These are phyloP conservation scores for Dyspetes luteomarginatus DNA, from an alignment of 2,888 invertebrate species.

Conservation along the genomic window DNA sequence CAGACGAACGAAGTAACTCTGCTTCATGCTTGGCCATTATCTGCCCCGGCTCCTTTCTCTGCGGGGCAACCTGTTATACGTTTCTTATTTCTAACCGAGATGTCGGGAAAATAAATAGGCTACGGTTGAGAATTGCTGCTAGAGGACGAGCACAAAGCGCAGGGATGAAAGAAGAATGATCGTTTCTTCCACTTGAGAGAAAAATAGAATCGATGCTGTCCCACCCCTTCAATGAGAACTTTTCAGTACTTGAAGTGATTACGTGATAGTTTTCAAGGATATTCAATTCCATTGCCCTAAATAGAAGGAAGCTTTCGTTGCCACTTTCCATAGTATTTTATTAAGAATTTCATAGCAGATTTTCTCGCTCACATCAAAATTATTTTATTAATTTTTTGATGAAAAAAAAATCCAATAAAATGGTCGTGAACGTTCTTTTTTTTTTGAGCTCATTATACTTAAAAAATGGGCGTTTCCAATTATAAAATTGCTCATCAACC, in stretches of 20 bases:
- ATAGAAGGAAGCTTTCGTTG: neutral
- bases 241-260: constrained; percentile 22
- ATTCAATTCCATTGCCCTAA: constrained; percentile 6
- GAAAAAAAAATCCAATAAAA: too few relatives aligned
- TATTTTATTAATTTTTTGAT: too few relatives aligned
- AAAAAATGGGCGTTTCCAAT: neutral
- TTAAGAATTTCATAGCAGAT: neutral
- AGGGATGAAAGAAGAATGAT: constrained; percentile 19
- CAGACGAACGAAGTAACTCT: constrained; percentile 40
- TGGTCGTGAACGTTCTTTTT: too few relatives aligned
- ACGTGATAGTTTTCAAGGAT: constrained; percentile 10
- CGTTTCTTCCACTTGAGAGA: constrained; percentile 3
- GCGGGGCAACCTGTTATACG: constrained; percentile 20
- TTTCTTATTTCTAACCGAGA: constrained; percentile 53
- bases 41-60: constrained; percentile 23
- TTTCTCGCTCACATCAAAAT: too few relatives aligned
- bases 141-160: constrained; percentile 12
- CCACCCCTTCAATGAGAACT: constrained; percentile 7
- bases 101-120: constrained; percentile 52
- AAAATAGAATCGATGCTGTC: constrained; percentile 32
- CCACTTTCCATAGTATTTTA: neutral
- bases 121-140: constrained; percentile 15
- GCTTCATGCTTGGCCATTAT: constrained; percentile 9
- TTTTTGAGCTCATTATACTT: too few relatives aligned
- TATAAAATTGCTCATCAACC: neutral